Conservation (phyloP, 2,113 vertebrate species). For the Halcyon malimbica region DNA sequence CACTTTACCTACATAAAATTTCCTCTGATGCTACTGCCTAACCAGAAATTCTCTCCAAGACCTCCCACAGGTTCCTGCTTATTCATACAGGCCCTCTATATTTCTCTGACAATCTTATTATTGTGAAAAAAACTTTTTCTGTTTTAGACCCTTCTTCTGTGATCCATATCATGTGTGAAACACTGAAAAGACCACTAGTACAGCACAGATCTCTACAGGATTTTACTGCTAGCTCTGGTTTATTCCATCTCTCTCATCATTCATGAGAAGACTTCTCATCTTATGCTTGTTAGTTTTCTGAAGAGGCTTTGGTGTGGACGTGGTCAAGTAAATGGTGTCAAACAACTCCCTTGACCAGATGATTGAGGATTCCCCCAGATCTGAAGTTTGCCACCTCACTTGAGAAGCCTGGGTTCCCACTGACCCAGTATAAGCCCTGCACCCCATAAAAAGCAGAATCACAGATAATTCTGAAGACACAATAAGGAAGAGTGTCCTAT, state of each 20-base stretch:
- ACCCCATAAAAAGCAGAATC: neutral
- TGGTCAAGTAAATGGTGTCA: neutral
- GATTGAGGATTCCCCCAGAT: neutral
- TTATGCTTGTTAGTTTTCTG: neutral
- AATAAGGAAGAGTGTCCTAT: neutral
- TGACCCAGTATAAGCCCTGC: neutral
- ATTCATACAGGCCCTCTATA: neutral
- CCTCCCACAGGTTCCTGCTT: neutral
- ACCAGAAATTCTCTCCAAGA: neutral
- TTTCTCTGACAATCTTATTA: neutral
- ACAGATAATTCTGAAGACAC: neutral
- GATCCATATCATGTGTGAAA: neutral
- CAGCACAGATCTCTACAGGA: neutral
- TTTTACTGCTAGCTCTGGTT: neutral
- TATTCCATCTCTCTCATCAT: neutral
- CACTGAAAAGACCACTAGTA: neutral
- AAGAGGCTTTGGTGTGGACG: neutral
- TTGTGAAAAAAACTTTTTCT: neutral
- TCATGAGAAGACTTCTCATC: neutral
- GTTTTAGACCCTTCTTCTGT: too few species aligned
- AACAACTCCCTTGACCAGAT: neutral
- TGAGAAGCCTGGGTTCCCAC: neutral
- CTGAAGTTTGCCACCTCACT: neutral
- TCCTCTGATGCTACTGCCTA: neutral
- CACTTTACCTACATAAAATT: neutral